A percentile compares a stretch with the other conserved stretches of the same genome.
Evolutionary conservation across 2,888 invertebrate species (phyloP).

Genomic region (Drosophila falleni): DNA sequence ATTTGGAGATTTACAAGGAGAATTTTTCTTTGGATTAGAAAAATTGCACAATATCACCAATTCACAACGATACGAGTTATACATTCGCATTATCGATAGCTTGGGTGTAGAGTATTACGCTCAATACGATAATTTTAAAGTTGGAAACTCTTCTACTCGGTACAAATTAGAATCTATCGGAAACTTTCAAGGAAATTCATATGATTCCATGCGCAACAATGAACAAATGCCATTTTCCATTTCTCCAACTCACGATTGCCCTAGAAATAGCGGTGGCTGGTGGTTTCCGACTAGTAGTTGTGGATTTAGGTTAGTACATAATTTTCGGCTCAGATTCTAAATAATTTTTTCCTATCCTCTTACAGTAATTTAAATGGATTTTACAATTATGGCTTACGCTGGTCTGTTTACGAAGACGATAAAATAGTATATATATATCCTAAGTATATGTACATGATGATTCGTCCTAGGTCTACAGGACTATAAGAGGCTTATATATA

Average conservation of each 20-base stretch:
- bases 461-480: slow-evolving; percentile 5
- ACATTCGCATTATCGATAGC: accelerated
- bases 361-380: slow-evolving; percentile 12
- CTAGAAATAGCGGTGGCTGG: not conserved
- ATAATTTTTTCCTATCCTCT: not conserved
- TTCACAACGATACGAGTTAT: not conserved
- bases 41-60: slow-evolving; percentile 13
- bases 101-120: accelerated
- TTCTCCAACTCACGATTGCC: not conserved
- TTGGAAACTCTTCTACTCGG: not conserved
- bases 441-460: slow-evolving; percentile 1
- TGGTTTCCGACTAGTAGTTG: not conserved
- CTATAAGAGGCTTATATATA: too few relatives aligned
- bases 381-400: not conserved
- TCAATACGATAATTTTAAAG: slow-evolving; percentile 2
- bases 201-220: not conserved
- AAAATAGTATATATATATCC: not conserved
- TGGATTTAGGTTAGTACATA: not conserved
- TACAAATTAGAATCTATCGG: slow-evolving; percentile 29
- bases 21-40: slow-evolving; percentile 34
- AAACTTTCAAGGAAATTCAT: accelerated
- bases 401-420: not conserved
- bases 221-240: not conserved
- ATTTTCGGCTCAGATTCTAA: not conserved
- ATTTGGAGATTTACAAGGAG: not conserved